Conservation (phyloP, 2,888 invertebrate genomes). For the Chesias legatella region DNA sequence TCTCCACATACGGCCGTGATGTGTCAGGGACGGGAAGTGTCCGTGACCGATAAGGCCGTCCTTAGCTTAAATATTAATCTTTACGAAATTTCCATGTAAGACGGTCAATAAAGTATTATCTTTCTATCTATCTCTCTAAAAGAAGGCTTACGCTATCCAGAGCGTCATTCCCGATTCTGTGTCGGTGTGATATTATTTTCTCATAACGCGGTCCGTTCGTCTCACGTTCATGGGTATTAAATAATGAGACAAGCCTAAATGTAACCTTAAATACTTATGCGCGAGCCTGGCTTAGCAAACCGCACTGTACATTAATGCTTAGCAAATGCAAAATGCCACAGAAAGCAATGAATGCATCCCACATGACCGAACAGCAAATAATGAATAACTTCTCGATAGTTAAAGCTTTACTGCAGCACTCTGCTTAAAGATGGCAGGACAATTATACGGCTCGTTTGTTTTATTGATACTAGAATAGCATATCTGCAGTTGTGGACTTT, state of each 20-base stretch:
- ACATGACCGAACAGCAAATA: conserved; percentile 53
- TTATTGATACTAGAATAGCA: conserved; percentile 5
- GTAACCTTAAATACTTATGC: conserved; percentile 46
- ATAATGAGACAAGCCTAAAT: too few relatives aligned
- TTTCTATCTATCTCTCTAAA: too few relatives aligned
- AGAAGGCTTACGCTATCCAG: too few relatives aligned
- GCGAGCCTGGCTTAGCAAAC: conserved; percentile 45
- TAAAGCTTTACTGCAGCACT: conserved; percentile 36
- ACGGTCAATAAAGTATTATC: too few relatives aligned
- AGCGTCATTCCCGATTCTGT: too few relatives aligned
- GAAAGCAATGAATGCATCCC: conserved; percentile 49
- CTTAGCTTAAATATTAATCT: too few relatives aligned
- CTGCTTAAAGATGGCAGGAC: conserved; percentile 9
- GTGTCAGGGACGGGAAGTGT: background rate
- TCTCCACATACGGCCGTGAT: conserved; percentile 1
- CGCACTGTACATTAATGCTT: conserved; percentile 63
- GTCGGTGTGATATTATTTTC: too few relatives aligned
- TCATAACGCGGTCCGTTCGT: too few relatives aligned
- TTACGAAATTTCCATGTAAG: too few relatives aligned
- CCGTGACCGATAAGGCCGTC: too few relatives aligned
- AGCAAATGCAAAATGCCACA: conserved; percentile 57
- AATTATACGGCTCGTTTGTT: conserved; percentile 10
- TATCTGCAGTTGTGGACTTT: too few relatives aligned
- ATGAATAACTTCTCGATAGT: conserved; percentile 62
- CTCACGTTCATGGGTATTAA: too few relatives aligned